A percentile compares a stretch with the other conserved stretches of the same genome.
phyloP scores from a whole-genome alignment of 2,797 vertebrate species.

The Tauraco hartlaubi region DNA sequence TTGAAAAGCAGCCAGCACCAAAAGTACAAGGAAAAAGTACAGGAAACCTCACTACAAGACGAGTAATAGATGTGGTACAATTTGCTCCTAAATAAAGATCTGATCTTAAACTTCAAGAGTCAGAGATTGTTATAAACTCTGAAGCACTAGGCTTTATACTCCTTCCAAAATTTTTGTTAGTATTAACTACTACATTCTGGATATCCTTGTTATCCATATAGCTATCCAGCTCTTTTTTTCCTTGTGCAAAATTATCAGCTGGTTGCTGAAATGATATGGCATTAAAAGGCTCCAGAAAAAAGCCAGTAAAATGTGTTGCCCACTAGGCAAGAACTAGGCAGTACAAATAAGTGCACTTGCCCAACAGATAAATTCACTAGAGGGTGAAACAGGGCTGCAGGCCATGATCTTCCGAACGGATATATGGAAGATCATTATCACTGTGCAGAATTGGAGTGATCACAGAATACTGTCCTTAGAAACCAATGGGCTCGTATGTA shows the following conservation, averaged over 20 bases:
- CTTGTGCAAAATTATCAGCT: neutral
- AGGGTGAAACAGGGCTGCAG: neutral
- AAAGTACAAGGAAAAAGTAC: slow-evolving; percentile 11
- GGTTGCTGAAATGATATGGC: neutral
- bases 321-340: neutral
- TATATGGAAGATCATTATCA: neutral
- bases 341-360: neutral
- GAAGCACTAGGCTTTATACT: neutral
- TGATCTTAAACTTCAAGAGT: slow-evolving; percentile 9
- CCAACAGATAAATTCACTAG: neutral
- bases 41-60: slow-evolving; percentile 62
- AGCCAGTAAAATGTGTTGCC: neutral
- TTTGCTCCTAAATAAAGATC: slow-evolving; percentile 30
- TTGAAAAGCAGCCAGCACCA: slow-evolving; percentile 52
- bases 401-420: neutral
- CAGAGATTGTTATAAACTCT: neutral
- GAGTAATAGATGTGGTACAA: neutral
- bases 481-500: neutral
- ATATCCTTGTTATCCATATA: neutral
- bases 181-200: neutral
- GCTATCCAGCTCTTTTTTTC: neutral
- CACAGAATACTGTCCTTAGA: neutral
- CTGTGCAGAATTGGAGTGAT: neutral
- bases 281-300: neutral
- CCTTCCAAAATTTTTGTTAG: neutral